Base-by-base conservation (phyloP, 2,888 invertebrate genomes). In the Beris morrisii region DNA sequence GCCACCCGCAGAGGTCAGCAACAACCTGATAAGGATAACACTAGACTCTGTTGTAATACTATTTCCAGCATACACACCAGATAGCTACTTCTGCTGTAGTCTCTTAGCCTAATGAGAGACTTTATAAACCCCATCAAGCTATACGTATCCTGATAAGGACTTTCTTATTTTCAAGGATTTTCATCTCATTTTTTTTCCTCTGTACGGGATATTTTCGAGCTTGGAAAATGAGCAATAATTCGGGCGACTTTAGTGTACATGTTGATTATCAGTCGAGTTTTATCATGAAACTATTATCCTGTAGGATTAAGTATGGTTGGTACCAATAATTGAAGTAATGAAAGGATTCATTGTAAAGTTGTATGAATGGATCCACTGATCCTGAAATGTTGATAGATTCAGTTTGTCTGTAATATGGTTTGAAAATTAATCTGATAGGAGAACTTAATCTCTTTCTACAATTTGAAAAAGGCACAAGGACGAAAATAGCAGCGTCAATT, bases 1-100 rank as follows among this genome's bases (percentile, higher is more conserved):
- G 56, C 65, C 68, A 68, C 68, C 68, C 68, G 65, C 64, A 68
- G 61, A 64, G 59, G 55, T 53, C 63, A 66, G 61, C 56, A 50
- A 45, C 50, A 61, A 66, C 66, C 63, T 50, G 54, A 63, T 59
- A 54, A 59, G 66, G 66, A 59, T 58, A 53, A 53, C 46, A 46
- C 58, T 59, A 15, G 38, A 38, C 15, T n/a, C 44, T 58, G 22
- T 52, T 50, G 61, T 52, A 38, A 15, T 61, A 31, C 38, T 52
- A 50, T 38, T 50, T 52, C 9, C 12, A 11, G 52, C 12, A 52
- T 22, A 52, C 38, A 52, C 15, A 32, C 22, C 11, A 22, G 15
- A 30, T 61, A 61, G 61, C 50, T 50, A 61, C 50, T 11, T 61
- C 38, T 50, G 9, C 50, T 52, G 38, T 38, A 38, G 32, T 38